phyloP scores from a whole-genome alignment of 1,140 invertebrate genomes.

The Pantala flavescens region DNA sequence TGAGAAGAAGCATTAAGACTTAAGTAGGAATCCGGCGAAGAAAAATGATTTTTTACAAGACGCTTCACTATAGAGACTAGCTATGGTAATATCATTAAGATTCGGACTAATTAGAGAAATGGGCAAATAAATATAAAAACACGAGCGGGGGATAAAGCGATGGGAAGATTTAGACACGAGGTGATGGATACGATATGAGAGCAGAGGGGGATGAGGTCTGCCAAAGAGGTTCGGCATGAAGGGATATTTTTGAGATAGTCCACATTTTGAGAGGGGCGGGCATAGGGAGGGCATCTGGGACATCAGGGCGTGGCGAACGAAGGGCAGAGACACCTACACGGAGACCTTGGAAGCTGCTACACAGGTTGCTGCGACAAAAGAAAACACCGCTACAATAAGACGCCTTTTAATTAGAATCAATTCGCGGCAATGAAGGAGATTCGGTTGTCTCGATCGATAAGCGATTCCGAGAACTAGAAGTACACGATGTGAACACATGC shows the following conservation, averaged over 20 bases:
- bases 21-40: too few species aligned
- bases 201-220: background rate
- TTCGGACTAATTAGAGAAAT: too few species aligned
- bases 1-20: too few species aligned
- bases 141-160: background rate
- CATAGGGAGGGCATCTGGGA: background rate
- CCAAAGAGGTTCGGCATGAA: background rate
- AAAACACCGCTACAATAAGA: too few species aligned
- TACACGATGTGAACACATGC: too few species aligned
- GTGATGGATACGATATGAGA: slow-evolving; percentile 1
- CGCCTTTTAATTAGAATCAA: too few species aligned
- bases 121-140: background rate
- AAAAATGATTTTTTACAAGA: too few species aligned
- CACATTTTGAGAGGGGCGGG: background rate
- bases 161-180: background rate
- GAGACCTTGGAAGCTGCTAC: background rate
- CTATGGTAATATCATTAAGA: too few species aligned
- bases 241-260: background rate
- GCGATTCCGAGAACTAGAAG: too few species aligned
- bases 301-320: background rate
- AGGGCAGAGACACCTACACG: background rate
- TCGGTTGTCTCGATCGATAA: too few species aligned
- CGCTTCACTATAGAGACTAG: too few species aligned
- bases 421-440: too few species aligned
- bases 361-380: background rate